Conservation (phyloP, 2,797 vertebrate species). For the Muraenolepis orangiensis region DNA sequence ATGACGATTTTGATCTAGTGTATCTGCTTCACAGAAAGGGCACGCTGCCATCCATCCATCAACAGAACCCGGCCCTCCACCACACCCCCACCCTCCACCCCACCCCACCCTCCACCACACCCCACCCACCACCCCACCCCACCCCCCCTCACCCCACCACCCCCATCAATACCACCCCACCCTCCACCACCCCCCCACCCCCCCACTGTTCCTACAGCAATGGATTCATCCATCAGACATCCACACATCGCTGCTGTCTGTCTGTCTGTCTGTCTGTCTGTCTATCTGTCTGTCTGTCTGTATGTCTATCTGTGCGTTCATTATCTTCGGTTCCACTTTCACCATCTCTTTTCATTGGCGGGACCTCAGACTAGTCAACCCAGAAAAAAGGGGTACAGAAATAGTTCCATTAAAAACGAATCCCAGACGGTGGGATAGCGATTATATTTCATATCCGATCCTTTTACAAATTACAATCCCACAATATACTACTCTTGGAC, state of each 20-base stretch:
- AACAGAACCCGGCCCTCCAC: too few relatives aligned
- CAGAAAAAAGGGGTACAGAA: background rate
- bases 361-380: background rate
- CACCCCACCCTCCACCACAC: too few relatives aligned
- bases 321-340: background rate
- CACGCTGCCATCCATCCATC: too few relatives aligned
- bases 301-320: background rate
- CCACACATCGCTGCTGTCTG: background rate
- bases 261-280: background rate
- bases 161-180: too few relatives aligned
- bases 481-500: background rate
- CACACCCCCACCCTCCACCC: too few relatives aligned
- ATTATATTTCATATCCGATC: background rate
- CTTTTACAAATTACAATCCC: background rate
- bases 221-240: background rate
- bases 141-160: too few relatives aligned
- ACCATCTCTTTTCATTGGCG: background rate
- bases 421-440: background rate
- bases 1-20: background rate
- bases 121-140: too few relatives aligned
- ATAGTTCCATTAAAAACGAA: background rate
- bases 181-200: too few relatives aligned
- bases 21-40: too few relatives aligned
- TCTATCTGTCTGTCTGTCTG: background rate
- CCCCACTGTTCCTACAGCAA: background rate